Evolutionary conservation across 2,797 vertebrate genomes (phyloP), one percentile per base, ranked within the genome.

Genomic region (Anolis apletophallus): DNA sequence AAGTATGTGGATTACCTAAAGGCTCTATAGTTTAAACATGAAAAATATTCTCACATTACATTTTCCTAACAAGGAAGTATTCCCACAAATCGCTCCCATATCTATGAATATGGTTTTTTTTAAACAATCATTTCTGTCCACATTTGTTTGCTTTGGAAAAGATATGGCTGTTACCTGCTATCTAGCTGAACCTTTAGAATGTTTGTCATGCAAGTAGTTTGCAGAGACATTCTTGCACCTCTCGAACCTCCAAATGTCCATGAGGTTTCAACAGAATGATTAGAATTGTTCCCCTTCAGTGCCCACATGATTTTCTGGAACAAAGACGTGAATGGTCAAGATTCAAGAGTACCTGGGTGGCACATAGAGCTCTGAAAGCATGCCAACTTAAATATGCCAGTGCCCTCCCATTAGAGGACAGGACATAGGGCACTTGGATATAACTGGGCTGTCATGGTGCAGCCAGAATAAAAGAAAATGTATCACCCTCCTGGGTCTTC

Each of bases 31-130:
- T 40, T 91, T 80, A 89, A 52, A 89, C 77, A 55, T 23, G 84
- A 91, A 89, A 52, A 89, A 72, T 29, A 77, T 34, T 76, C 50
- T 59, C 46, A 57, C 34, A 69, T 78, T 87, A 69, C 29, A 21
- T 54, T 77, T 77, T 54, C 5, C 86, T 87, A 52, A 83, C 74
- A 83, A 59, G 34, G 50, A 78, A 77, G 74, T 32, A 77, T 85
- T 77, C 8, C 74, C 32, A 68, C 75, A 85, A 69, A 78, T 69
- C 57, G 75, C 46, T 76, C 26, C 13, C 72, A 76, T 67, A 69
- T 76, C 57, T 83, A 68, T 67, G 78, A 87, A 83, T 72, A 21
- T 83, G 21, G 72, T 46, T 17, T 52, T 21, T 77, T 69, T 82
- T 34, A n/a, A 2, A 50, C 68, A n/a, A 85, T 29, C 12, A 6